A percentile compares a stretch with the other conserved stretches of the same genome.
These are phyloP conservation scores for Neostethus bicornis DNA, from an alignment of 2,797 vertebrate genomes.

Conservation along the genomic window DNA sequence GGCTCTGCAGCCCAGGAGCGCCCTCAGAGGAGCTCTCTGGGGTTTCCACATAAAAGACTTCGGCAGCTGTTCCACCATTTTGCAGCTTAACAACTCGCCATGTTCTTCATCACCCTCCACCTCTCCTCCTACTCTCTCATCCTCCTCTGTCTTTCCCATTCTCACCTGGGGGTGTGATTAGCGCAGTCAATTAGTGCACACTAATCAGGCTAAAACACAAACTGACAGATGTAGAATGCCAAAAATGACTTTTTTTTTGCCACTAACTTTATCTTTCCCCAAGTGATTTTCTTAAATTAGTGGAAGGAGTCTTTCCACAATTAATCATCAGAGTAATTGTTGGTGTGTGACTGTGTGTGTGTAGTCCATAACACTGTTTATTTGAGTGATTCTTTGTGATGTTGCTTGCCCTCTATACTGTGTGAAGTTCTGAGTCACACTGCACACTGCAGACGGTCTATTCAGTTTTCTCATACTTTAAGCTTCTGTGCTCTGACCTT, in stretches of 20 bases:
- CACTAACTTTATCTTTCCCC: conserved; percentile 58
- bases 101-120: conserved; percentile 48
- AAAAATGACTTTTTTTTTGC: conserved; percentile 57
- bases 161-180: conserved; percentile 78
- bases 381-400: background rate
- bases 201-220: conserved; percentile 73
- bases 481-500: conserved; percentile 2
- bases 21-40: conserved; percentile 58
- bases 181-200: conserved; percentile 71
- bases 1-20: conserved; percentile 22
- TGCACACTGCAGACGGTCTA: background rate
- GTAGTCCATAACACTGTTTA: conserved; percentile 3
- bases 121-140: conserved; percentile 18
- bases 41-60: conserved; percentile 56
- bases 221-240: conserved; percentile 71
- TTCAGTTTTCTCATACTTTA: background rate
- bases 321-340: conserved; percentile 63
- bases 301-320: conserved; percentile 50
- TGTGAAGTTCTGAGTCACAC: background rate
- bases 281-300: conserved; percentile 66
- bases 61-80: conserved; percentile 73
- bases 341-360: conserved; percentile 37
- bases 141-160: conserved; percentile 21
- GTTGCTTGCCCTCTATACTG: background rate
- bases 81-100: conserved; percentile 37